These are phyloP conservation scores for Zootoca vivipara DNA, from an alignment of 2,113 vertebrate genomes.

Conservation along the genomic window DNA sequence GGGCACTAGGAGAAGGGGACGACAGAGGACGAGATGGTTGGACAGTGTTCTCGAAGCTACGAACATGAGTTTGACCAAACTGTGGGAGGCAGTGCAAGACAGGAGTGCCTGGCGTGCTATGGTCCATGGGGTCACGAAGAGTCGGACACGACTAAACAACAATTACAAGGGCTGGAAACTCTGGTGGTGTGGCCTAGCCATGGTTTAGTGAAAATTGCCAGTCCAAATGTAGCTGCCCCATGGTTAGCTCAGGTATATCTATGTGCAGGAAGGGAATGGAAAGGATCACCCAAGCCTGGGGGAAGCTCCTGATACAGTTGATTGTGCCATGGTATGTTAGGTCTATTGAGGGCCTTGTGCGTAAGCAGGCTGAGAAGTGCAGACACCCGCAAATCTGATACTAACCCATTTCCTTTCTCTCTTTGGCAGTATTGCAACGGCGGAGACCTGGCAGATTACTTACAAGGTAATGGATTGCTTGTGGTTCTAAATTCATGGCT, in stretches of 20 bases:
- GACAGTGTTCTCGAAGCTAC: too few relatives aligned
- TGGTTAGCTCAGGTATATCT: background rate
- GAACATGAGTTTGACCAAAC: too few relatives aligned
- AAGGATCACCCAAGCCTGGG: background rate
- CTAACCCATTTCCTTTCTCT: slow-evolving; percentile 53
- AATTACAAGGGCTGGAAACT: background rate
- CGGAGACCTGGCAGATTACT: slow-evolving; percentile 97
- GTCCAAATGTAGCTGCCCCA: background rate
- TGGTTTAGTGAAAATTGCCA: background rate
- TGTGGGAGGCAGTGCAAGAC: too few relatives aligned
- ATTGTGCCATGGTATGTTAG: slow-evolving; percentile 5
- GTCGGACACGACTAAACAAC: too few relatives aligned
- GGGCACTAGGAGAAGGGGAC: too few relatives aligned
- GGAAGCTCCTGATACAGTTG: background rate
- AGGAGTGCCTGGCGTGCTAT: too few relatives aligned
- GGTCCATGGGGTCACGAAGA: too few relatives aligned
- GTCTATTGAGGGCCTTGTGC: background rate
- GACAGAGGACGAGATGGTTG: too few relatives aligned
- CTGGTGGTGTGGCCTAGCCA: background rate
- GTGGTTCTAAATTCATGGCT: background rate
- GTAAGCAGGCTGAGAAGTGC: slow-evolving; percentile 22
- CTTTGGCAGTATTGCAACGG: slow-evolving; percentile 93
- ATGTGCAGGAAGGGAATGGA: background rate
- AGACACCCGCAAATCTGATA: slow-evolving; percentile 47
- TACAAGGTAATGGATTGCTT: slow-evolving; percentile 87